Evolutionary conservation across 1,140 invertebrate genomes (phyloP).

Genomic region (Drosophila simulans): DNA sequence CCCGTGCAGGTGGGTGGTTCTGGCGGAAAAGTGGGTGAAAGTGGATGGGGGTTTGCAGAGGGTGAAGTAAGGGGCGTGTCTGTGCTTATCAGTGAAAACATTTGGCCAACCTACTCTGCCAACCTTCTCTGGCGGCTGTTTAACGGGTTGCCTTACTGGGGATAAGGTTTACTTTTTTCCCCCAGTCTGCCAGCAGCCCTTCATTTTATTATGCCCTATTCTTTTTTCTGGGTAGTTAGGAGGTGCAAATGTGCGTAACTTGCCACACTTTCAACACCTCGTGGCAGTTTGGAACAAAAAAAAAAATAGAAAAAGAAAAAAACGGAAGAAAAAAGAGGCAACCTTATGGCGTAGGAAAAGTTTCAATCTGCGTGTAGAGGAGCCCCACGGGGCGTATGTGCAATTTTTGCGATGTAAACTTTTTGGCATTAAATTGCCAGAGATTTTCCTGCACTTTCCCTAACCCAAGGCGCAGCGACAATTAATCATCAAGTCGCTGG

Average conservation of each 20-base stretch:
- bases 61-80: constrained; percentile 37
- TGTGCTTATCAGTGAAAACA: constrained; percentile 73
- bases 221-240: constrained; percentile 30
- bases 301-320: neutral
- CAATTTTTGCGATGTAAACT: constrained; percentile 66
- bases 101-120: constrained; percentile 59
- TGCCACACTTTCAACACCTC: constrained; percentile 66
- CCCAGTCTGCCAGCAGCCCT: neutral
- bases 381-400: constrained; percentile 57
- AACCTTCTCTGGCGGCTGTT: constrained; percentile 57
- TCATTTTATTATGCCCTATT: constrained; percentile 19
- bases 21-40: constrained; percentile 23
- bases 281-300: constrained; percentile 16
- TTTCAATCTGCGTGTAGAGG: constrained; percentile 47
- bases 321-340: neutral
- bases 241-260: constrained; percentile 66
- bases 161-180: constrained; percentile 5
- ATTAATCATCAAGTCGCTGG: constrained; percentile 64
- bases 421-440: constrained; percentile 78
- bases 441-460: constrained; percentile 43
- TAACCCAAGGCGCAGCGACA: constrained; percentile 48
- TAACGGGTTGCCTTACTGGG: constrained; percentile 64
- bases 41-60: neutral
- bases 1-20: constrained; percentile 41
- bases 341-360: constrained; percentile 26